phyloP scores from a whole-genome alignment of 1,140 invertebrate species.

The Euura lappo region DNA sequence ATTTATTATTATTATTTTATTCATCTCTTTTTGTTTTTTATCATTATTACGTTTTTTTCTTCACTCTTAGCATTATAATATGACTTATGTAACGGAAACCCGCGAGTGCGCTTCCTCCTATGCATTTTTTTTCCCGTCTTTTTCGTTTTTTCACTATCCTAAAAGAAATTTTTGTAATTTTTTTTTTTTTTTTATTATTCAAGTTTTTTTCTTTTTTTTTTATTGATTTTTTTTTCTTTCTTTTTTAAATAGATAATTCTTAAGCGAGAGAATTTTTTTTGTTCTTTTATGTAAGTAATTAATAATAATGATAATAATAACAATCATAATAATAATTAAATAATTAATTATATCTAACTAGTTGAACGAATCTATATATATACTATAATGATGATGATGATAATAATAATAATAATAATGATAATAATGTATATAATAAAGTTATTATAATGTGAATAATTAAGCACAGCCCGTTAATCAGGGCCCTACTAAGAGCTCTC shows the following conservation, averaged over 20 bases:
- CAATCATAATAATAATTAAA: neutral
- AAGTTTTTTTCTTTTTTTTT: neutral
- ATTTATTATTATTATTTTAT: too few species aligned
- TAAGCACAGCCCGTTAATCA: conserved; percentile 51
- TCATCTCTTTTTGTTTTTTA: neutral
- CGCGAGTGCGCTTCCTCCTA: neutral
- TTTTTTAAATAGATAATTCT: neutral
- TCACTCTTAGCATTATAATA: too few species aligned
- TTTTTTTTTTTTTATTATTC: neutral
- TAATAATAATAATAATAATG: conserved; percentile 12
- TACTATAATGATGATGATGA: neutral
- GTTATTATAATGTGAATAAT: conserved; percentile 48
- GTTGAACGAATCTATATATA: neutral
- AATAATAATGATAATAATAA: neutral
- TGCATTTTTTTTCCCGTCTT: neutral
- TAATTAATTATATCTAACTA: neutral
- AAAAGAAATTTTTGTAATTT: too few species aligned
- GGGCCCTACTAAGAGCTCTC: conserved; percentile 36
- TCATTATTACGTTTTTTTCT: neutral
- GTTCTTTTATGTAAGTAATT: neutral
- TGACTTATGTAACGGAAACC: neutral
- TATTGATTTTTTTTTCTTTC: neutral
- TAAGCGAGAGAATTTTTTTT: neutral
- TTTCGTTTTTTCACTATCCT: too few species aligned
- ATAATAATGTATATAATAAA: conserved; percentile 35